These are phyloP conservation scores for Pyrrhosoma nymphula DNA, from an alignment of 2,888 invertebrate genomes.

Conservation along the genomic window DNA sequence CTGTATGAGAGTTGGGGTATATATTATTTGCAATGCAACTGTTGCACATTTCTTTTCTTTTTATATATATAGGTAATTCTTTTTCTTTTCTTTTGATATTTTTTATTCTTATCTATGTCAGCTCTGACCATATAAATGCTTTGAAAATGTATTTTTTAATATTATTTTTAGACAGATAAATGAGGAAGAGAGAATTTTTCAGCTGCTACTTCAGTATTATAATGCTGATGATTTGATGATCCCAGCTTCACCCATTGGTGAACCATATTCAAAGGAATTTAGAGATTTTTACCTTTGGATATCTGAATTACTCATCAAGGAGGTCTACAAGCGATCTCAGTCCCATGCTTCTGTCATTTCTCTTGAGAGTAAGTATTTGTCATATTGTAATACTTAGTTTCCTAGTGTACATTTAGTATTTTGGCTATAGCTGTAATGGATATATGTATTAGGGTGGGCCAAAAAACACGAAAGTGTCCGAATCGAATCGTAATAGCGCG, in stretches of 20 bases:
- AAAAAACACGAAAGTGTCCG: too few species aligned
- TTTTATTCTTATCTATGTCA: too few species aligned
- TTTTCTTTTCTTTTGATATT: too few species aligned
- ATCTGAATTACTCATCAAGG: not conserved
- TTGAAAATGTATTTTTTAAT: not conserved
- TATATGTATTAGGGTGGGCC: too few species aligned
- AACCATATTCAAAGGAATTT: not conserved
- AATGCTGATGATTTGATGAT: not conserved
- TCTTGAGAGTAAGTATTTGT: slow-evolving; percentile 13
- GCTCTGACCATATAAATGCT: too few species aligned
- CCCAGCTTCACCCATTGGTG: not conserved
- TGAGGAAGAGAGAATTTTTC: slow-evolving; percentile 39
- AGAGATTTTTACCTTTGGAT: slow-evolving; percentile 36
- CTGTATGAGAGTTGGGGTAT: too few species aligned
- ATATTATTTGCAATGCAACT: too few species aligned
- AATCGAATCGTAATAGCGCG: too few species aligned
- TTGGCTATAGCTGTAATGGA: too few species aligned
- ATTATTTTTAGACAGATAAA: not conserved
- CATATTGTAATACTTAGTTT: not conserved
- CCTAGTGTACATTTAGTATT: not conserved
- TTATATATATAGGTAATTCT: too few species aligned
- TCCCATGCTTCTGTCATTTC: not conserved
- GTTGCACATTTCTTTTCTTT: too few species aligned
- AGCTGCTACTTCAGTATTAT: slow-evolving; percentile 24
- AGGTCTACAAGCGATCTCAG: not conserved